Evolutionary conservation across 2,797 vertebrate genomes (phyloP).

Genomic region (Gila robusta): DNA sequence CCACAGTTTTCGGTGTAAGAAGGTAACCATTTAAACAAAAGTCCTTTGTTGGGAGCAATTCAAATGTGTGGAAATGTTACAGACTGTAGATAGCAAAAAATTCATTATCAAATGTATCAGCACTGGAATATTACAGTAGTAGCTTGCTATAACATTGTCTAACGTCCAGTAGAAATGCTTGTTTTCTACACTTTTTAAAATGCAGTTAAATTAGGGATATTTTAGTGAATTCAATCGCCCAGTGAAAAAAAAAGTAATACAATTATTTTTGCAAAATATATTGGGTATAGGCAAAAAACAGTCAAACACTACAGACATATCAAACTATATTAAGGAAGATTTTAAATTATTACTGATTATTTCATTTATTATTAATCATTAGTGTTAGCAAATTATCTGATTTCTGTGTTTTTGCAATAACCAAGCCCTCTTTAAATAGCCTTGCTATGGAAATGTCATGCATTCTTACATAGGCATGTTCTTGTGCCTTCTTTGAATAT

Average conservation of each 20-base stretch:
- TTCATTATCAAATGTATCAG: too few species aligned
- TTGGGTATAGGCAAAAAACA: background rate
- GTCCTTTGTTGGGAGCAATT: background rate
- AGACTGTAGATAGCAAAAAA: background rate
- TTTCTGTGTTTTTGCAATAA: background rate
- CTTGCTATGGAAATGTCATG: background rate
- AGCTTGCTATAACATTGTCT: too few species aligned
- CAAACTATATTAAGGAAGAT: background rate
- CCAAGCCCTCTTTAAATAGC: background rate
- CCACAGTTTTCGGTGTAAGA: background rate
- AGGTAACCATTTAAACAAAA: background rate
- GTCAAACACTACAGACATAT: background rate
- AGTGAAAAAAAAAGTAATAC: too few species aligned
- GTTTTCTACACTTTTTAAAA: too few species aligned
- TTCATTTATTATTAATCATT: background rate
- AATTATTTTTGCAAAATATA: background rate
- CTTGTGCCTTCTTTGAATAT: background rate
- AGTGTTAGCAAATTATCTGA: background rate
- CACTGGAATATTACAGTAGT: too few species aligned
- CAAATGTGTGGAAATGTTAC: background rate
- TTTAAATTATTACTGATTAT: background rate
- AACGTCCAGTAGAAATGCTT: too few species aligned
- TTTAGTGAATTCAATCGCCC: too few species aligned
- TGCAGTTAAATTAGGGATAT: too few species aligned
- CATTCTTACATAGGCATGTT: background rate